Evolutionary conservation across 2,113 vertebrate genomes (phyloP).

Genomic region (Cyprinus carpio): DNA sequence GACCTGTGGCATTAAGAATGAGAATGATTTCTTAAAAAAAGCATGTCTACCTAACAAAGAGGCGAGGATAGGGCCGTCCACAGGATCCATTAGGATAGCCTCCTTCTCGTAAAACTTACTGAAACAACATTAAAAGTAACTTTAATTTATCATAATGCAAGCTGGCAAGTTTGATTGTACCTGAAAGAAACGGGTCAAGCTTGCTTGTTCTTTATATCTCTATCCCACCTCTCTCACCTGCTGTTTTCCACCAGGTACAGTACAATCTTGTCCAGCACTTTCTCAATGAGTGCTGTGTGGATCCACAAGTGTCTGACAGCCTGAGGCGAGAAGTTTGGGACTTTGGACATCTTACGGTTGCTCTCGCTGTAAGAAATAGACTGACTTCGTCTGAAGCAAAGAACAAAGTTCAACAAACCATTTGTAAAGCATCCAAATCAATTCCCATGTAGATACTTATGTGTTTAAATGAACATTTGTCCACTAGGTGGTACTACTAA

Average conservation of each 20-base stretch:
- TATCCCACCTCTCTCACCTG: conserved; percentile 75
- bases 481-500: neutral
- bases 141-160: neutral
- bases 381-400: conserved; percentile 81
- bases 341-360: conserved; percentile 79
- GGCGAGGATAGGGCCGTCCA: conserved; percentile 94
- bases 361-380: conserved; percentile 83
- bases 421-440: neutral
- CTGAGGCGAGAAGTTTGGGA: conserved; percentile 84
- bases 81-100: conserved; percentile 93
- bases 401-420: conserved; percentile 1
- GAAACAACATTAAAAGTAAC: conserved; percentile 52
- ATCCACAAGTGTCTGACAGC: conserved; percentile 93
- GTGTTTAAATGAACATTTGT: neutral
- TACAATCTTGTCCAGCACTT: conserved; percentile 96
- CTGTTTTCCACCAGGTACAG: conserved; percentile 94
- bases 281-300: conserved; percentile 92
- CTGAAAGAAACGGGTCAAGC: neutral
- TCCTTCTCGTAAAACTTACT: conserved; percentile 99
- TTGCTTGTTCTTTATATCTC: neutral
- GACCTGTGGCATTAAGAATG: neutral
- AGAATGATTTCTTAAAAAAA: neutral
- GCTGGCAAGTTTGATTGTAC: neutral
- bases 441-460: neutral
- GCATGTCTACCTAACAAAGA: conserved; percentile 86